These are phyloP conservation scores for Callosobruchus maculatus DNA, from an alignment of 2,888 invertebrate species.

Conservation along the genomic window DNA sequence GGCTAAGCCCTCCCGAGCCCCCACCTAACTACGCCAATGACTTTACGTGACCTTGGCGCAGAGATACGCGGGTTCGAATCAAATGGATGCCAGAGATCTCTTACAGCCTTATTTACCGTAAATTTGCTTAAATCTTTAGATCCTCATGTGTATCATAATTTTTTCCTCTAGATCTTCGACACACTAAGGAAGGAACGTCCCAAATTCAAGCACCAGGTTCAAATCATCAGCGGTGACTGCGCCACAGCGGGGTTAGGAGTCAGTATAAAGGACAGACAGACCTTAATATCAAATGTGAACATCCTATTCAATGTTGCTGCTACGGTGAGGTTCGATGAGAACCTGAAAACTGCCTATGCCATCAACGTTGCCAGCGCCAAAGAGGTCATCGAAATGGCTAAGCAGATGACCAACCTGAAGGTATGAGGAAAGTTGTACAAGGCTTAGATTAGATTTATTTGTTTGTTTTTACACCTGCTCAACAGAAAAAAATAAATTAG, in stretches of 20 bases:
- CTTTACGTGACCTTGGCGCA: too few species aligned
- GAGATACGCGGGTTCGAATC: too few species aligned
- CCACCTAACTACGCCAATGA: too few species aligned
- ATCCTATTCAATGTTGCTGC: constrained; percentile 86
- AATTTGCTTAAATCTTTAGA: too few species aligned
- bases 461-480: too few species aligned
- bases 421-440: constrained; percentile 45
- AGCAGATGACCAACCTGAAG: constrained; percentile 67
- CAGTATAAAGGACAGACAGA: constrained; percentile 57
- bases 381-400: constrained; percentile 69
- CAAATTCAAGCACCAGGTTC: constrained; percentile 64
- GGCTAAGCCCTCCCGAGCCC: too few species aligned
- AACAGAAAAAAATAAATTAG: too few species aligned
- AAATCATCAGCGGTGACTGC: constrained; percentile 67
- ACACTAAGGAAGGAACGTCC: constrained; percentile 53
- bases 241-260: constrained; percentile 63
- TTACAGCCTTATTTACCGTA: too few species aligned
- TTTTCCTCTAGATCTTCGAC: constrained; percentile 51
- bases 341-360: constrained; percentile 68
- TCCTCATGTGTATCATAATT: too few species aligned
- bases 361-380: constrained; percentile 78
- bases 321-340: constrained; percentile 86
- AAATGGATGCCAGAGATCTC: too few species aligned
- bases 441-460: too few species aligned
- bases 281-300: constrained; percentile 62